Conservation (phyloP, 2,113 vertebrate species). For the Rhipidura dahli region DNA sequence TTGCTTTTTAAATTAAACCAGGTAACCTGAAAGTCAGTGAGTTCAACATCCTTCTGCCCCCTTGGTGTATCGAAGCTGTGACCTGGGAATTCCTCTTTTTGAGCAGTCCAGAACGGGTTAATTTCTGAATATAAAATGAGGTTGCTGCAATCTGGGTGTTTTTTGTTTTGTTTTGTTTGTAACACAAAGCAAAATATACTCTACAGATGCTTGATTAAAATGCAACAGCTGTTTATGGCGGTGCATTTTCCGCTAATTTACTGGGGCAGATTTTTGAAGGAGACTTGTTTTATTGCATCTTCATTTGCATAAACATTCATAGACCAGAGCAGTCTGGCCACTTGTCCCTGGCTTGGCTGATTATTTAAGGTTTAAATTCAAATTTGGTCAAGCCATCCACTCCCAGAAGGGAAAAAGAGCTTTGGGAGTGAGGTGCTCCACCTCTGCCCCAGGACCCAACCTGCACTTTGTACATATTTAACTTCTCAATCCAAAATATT, state of each 20-base stretch:
- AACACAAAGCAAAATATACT: constrained; percentile 70
- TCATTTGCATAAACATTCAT: constrained; percentile 65
- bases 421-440: background rate
- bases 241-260: constrained; percentile 74
- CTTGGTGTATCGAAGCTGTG: accelerated
- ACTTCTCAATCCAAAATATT: background rate
- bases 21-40: background rate
- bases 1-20: background rate
- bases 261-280: constrained; percentile 64
- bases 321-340: background rate
- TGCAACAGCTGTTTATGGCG: constrained; percentile 75
- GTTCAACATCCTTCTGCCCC: background rate
- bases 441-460: background rate
- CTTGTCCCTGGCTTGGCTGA: background rate
- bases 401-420: background rate
- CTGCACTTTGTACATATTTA: background rate
- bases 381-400: background rate
- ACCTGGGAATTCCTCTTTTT: background rate
- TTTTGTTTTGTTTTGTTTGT: constrained; percentile 61
- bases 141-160: constrained; percentile 62
- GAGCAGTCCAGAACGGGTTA: constrained; percentile 36
- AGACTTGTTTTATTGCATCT: constrained; percentile 55
- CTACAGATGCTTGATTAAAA: constrained; percentile 74
- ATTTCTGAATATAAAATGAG: constrained; percentile 61
- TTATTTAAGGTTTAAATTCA: background rate